Evolutionary conservation across 2,888 invertebrate species (phyloP).

Genomic region (Carcina quercana): DNA sequence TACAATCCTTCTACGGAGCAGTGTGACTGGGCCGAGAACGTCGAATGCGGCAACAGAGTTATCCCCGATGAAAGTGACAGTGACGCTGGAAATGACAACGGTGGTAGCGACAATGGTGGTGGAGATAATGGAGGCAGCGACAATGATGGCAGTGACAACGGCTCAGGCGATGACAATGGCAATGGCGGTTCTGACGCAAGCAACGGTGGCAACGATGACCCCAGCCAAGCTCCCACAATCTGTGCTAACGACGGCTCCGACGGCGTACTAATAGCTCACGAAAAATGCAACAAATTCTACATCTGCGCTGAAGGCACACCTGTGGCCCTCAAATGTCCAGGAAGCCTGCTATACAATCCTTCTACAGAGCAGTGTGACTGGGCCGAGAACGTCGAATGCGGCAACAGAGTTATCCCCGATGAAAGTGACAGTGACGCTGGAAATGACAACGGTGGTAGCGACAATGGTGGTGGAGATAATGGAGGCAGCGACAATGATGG

Average conservation of each 20-base stretch:
- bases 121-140: conserved; percentile 2
- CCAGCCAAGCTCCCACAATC: conserved; percentile 18
- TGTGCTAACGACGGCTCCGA: conserved; percentile 28
- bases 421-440: conserved; percentile 1
- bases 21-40: conserved; percentile 37
- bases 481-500: conserved; percentile 3
- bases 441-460: conserved; percentile 5
- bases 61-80: conserved; percentile 27
- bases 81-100: conserved; percentile 24
- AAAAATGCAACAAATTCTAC: conserved; percentile 34
- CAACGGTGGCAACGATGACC: conserved; percentile 18
- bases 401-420: conserved; percentile 19
- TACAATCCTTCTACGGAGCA: conserved; percentile 25
- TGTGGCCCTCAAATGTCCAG: conserved; percentile 23
- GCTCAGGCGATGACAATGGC: background rate
- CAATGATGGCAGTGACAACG: conserved; percentile 6
- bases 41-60: conserved; percentile 27
- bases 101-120: conserved; percentile 5
- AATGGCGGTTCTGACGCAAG: background rate
- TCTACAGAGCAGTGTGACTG: conserved; percentile 30
- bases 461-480: conserved; percentile 5
- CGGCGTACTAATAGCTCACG: conserved; percentile 28
- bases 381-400: conserved; percentile 33
- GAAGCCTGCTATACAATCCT: conserved; percentile 27
- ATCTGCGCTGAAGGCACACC: conserved; percentile 27